Evolutionary conservation across 2,113 vertebrate genomes (phyloP).

Genomic region (Taxidea taxus): DNA sequence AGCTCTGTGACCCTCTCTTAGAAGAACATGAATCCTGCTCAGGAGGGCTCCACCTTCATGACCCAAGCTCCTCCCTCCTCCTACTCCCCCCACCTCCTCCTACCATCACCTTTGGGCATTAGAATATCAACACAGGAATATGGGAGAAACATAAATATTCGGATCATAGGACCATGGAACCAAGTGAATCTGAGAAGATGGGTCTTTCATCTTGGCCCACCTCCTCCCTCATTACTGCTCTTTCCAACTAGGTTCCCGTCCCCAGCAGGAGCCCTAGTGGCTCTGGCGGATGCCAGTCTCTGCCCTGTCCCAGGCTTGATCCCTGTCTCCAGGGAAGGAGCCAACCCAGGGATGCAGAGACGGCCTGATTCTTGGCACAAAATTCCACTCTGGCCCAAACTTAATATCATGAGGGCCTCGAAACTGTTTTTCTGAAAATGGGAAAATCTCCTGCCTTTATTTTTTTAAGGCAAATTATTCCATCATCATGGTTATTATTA

Average conservation of each 20-base stretch:
- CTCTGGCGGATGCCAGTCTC: too few relatives aligned
- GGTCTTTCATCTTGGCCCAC: too few relatives aligned
- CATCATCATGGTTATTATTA: not conserved
- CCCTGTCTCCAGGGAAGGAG: rapidly evolving
- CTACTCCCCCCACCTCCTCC: not conserved
- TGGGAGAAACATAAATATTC: not conserved
- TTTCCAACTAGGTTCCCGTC: rapidly evolving
- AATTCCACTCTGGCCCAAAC: not conserved
- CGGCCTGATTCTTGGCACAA: not conserved
- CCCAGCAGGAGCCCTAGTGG: rapidly evolving
- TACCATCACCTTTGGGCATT: not conserved
- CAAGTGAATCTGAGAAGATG: not conserved
- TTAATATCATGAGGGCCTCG: rapidly evolving
- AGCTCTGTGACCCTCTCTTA: not conserved
- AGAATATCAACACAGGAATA: not conserved
- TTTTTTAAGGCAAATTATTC: not conserved
- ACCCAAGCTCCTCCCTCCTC: not conserved
- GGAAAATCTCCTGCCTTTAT: not conserved
- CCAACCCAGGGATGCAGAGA: not conserved
- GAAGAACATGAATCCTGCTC: not conserved
- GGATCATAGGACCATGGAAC: not conserved
- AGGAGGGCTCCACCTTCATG: not conserved
- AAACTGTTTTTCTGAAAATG: not conserved
- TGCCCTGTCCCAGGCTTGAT: too few relatives aligned
- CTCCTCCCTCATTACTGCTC: not conserved